Percentiles rank a stretch among this genome's conserved stretches.
Evolutionary conservation across 2,888 invertebrate genomes (phyloP).

Genomic region (Euzophera pinguis): DNA sequence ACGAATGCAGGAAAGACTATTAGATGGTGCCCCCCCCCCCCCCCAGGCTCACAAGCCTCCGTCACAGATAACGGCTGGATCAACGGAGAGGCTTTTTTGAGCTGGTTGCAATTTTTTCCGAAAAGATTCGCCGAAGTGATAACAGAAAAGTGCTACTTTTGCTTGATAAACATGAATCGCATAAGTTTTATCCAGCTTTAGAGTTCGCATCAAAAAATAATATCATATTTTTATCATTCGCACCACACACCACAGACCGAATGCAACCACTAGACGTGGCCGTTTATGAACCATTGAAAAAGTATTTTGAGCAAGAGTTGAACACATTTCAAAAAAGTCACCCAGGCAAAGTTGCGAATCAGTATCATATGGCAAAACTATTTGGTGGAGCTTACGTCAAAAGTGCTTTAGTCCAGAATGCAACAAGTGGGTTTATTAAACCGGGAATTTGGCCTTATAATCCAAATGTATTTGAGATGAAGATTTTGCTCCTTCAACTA

Average conservation of each 20-base stretch:
- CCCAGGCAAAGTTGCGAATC: constrained; percentile 13
- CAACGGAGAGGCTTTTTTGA: constrained; percentile 26
- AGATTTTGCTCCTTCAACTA: constrained; percentile 9
- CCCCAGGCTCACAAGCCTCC: constrained; percentile 23
- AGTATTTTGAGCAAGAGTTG: constrained; percentile 8
- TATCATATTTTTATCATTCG: constrained; percentile 7
- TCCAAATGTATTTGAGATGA: constrained; percentile 8
- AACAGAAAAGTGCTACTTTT: constrained; percentile 27
- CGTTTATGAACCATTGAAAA: too few species aligned
- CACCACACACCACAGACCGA: constrained; percentile 2
- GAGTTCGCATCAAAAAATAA: constrained; percentile 12
- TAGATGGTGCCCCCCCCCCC: constrained; percentile 29
- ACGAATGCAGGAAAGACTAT: constrained; percentile 23
- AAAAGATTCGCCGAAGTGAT: constrained; percentile 24
- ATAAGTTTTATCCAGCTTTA: constrained; percentile 4
- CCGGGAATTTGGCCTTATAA: constrained; percentile 25
- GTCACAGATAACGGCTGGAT: constrained; percentile 27
- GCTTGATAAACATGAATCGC: constrained; percentile 29
- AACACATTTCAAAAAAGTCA: constrained; percentile 11
- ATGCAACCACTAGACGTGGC: constrained; percentile 9
- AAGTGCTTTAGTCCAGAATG: constrained; percentile 13
- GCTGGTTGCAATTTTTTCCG: constrained; percentile 29
- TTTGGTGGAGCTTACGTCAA: constrained; percentile 14
- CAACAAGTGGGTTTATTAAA: constrained; percentile 9
- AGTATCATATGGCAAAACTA: constrained; percentile 12